Evolutionary conservation across 2,797 vertebrate genomes (phyloP).

Genomic region (Aplochiton taeniatus): DNA sequence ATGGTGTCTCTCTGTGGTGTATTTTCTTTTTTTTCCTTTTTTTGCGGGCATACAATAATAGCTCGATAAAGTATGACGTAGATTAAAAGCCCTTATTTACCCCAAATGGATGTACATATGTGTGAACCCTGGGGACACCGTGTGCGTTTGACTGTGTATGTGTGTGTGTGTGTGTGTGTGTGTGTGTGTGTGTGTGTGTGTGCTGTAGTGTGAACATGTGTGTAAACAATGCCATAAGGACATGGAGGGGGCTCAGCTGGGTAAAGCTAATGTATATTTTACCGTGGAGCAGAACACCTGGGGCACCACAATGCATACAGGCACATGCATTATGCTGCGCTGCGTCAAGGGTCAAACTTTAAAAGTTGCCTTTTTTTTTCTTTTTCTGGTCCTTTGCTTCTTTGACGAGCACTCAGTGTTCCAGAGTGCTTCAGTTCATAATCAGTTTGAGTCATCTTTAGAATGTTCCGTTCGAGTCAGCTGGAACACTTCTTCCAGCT

Average conservation of each 20-base stretch:
- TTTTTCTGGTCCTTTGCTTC: too few species aligned
- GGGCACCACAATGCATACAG: constrained; percentile 27
- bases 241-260: constrained; percentile 58
- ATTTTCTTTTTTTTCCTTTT: constrained; percentile 5
- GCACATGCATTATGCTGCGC: neutral
- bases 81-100: constrained; percentile 15
- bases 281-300: constrained; percentile 57
- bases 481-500: too few species aligned
- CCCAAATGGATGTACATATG: constrained; percentile 19
- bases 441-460: too few species aligned
- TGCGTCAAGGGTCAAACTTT: too few species aligned
- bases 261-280: constrained; percentile 42
- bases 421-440: too few species aligned
- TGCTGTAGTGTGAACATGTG: neutral
- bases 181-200: constrained; percentile 8
- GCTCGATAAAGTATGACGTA: constrained; percentile 18
- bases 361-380: too few species aligned
- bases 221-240: constrained; percentile 47
- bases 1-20: too few species aligned
- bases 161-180: constrained; percentile 3
- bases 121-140: constrained; percentile 18
- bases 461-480: too few species aligned
- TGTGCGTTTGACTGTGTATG: neutral
- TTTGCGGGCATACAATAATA: constrained; percentile 30
- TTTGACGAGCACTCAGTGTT: too few species aligned